Percentiles rank a stretch among this genome's conserved stretches.
These are phyloP conservation scores for Cyclura pinguis DNA, from an alignment of 2,797 vertebrate species.

Conservation along the genomic window DNA sequence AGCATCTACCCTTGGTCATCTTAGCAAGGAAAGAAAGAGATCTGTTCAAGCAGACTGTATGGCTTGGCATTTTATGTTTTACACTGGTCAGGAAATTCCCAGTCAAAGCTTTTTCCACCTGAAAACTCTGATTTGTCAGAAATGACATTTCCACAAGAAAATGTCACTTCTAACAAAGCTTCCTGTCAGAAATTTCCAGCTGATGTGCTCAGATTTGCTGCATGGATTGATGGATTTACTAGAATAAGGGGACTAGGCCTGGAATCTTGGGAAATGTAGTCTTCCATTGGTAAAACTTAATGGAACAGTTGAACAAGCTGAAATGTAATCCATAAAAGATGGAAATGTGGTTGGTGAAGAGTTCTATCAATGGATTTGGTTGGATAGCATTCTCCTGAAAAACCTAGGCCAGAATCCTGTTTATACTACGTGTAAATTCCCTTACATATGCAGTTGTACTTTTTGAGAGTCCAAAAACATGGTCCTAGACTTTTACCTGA, in stretches of 20 bases:
- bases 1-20: background rate
- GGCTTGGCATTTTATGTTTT: conserved; percentile 27
- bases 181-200: conserved; percentile 8
- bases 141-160: conserved; percentile 36
- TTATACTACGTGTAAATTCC: no score
- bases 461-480: no score
- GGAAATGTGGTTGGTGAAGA: background rate
- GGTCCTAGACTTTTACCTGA: no score
- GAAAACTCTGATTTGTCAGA: conserved; percentile 36
- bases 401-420: no score
- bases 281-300: background rate
- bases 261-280: conserved; percentile 26
- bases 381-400: no score
- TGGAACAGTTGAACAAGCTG: background rate
- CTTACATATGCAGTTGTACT: no score
- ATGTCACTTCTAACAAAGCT: conserved; percentile 32
- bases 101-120: conserved; percentile 2
- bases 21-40: background rate
- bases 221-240: conserved; percentile 13
- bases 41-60: conserved; percentile 2
- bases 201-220: background rate
- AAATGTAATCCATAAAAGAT: background rate
- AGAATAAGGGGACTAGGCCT: background rate
- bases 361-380: background rate
- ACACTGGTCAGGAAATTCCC: conserved; percentile 14